phyloP scores from a whole-genome alignment of 1,140 invertebrate genomes.

The Drosophila nebulosa region DNA sequence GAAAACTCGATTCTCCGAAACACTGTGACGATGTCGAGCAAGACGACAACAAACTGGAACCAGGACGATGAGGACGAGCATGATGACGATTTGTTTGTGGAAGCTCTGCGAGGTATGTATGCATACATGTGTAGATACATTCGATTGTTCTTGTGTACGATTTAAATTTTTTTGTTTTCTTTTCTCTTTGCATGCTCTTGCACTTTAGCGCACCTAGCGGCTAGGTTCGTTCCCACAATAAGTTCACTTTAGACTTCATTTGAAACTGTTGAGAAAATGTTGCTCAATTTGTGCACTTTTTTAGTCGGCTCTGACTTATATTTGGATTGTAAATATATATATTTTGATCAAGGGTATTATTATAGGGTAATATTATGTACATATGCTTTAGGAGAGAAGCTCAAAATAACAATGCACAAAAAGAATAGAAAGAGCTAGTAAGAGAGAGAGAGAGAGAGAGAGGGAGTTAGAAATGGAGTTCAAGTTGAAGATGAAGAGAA shows the following conservation, averaged over 20 bases:
- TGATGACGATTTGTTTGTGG: neutral
- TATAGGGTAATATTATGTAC: neutral
- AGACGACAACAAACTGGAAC: too few species aligned
- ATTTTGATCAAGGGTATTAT: too few species aligned
- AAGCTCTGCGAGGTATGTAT: neutral
- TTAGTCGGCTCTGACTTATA: too few species aligned
- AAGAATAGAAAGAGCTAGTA: too few species aligned
- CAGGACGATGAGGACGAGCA: neutral
- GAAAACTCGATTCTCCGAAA: neutral
- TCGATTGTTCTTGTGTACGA: conserved; percentile 29
- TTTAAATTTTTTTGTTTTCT: conserved; percentile 23
- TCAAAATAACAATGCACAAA: neutral
- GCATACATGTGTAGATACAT: neutral
- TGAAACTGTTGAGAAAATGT: too few species aligned
- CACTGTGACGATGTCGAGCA: neutral
- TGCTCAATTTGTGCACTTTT: too few species aligned
- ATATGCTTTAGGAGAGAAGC: neutral
- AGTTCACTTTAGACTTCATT: too few species aligned
- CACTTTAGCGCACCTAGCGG: too few species aligned
- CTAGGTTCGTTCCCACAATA: too few species aligned
- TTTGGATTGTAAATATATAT: too few species aligned
- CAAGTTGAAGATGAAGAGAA: neutral
- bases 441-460: neutral
- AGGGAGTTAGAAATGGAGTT: neutral
- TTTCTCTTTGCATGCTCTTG: too few species aligned